These are phyloP conservation scores for Micrasema minimum DNA, from an alignment of 1,140 invertebrate genomes.

Conservation along the genomic window DNA sequence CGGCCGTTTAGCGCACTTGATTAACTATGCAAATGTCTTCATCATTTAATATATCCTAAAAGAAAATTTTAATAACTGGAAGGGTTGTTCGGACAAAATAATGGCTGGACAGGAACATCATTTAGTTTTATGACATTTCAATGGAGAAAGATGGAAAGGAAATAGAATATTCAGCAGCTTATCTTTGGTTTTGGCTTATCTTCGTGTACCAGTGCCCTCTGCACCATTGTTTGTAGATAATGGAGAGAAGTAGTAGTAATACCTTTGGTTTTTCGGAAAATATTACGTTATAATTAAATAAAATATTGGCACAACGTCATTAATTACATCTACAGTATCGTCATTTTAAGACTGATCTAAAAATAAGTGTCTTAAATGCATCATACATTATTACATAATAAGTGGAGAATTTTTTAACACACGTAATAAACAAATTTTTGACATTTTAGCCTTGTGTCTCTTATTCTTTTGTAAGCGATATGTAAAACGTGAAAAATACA, in stretches of 20 bases:
- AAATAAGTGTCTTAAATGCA: too few relatives aligned
- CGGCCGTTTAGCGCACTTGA: constrained; percentile 35
- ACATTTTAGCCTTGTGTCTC: too few relatives aligned
- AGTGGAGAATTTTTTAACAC: too few relatives aligned
- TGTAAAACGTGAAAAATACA: too few relatives aligned
- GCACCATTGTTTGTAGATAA: neutral
- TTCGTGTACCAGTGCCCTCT: too few relatives aligned
- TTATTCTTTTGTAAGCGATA: too few relatives aligned
- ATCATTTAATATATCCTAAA: constrained; percentile 46
- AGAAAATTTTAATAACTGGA: constrained; percentile 41
- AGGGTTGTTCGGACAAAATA: constrained; percentile 32
- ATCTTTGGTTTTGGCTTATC: neutral
- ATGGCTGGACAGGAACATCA: constrained; percentile 5
- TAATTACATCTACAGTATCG: neutral
- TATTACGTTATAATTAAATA: neutral
- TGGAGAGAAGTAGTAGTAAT: neutral
- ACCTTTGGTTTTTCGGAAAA: neutral
- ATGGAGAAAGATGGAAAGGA: neutral
- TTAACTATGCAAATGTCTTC: constrained; percentile 52
- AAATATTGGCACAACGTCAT: neutral
- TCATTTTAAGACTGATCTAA: too few relatives aligned
- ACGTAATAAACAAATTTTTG: too few relatives aligned
- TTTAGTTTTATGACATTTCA: constrained; percentile 16
- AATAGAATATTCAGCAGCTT: neutral
- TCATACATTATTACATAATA: too few relatives aligned